Evolutionary conservation across 2,888 invertebrate genomes (phyloP).

Genomic region (Odontocerum albicorne): DNA sequence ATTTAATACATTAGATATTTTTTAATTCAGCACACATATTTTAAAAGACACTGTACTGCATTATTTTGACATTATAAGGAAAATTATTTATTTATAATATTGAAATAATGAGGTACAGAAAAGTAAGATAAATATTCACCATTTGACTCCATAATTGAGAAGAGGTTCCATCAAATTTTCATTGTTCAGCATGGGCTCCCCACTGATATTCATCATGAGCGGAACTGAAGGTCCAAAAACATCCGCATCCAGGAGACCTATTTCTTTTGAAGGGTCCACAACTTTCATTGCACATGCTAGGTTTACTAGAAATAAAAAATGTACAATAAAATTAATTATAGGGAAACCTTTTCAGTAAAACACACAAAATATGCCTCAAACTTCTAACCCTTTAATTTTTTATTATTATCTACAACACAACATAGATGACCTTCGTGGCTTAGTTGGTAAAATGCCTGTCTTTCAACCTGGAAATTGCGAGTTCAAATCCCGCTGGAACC

Average conservation of each 20-base stretch:
- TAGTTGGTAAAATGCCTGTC: too few species aligned
- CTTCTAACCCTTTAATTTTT: too few species aligned
- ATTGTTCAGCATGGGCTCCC: constrained; percentile 76
- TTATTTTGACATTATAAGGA: not conserved
- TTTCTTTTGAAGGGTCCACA: constrained; percentile 62
- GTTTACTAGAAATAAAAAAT: constrained; percentile 78
- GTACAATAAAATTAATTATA: too few species aligned
- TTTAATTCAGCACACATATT: too few species aligned
- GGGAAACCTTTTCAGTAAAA: too few species aligned
- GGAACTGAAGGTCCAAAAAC: constrained; percentile 95
- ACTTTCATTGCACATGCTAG: constrained; percentile 77
- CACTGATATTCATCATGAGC: constrained; percentile 89
- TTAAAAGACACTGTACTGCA: not conserved
- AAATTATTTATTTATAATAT: constrained; percentile 3
- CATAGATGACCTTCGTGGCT: too few species aligned
- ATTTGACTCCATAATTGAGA: constrained; percentile 90
- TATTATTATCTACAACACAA: too few species aligned
- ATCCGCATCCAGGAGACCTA: constrained; percentile 92
- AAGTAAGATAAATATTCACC: constrained; percentile 56
- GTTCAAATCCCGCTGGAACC: too few species aligned
- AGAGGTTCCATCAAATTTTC: constrained; percentile 84
- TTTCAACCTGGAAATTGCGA: too few species aligned
- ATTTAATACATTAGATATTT: too few species aligned
- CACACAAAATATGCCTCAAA: too few species aligned
- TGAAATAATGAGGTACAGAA: constrained; percentile 1